Evolutionary conservation across 2,797 vertebrate species (phyloP).

Genomic region (Syngnathus rostellatus): DNA sequence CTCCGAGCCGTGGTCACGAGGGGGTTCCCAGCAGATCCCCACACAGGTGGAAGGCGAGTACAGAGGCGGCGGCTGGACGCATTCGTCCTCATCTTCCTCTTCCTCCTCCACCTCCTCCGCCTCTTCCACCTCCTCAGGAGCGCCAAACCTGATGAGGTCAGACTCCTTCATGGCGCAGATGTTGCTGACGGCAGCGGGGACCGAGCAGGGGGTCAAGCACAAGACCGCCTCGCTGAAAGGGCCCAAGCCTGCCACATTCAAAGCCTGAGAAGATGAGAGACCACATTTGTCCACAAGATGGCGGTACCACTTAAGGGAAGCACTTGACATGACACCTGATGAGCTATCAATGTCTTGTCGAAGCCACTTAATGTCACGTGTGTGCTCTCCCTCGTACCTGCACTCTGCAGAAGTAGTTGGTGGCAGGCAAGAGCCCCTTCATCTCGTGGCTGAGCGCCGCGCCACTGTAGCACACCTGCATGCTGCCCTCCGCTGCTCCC

Average conservation of each 20-base stretch:
- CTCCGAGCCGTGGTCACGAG: slow-evolving; percentile 87
- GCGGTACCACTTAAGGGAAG: slow-evolving; percentile 25
- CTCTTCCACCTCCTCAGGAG: slow-evolving; percentile 41
- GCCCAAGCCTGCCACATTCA: slow-evolving; percentile 83
- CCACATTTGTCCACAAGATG: slow-evolving; percentile 44
- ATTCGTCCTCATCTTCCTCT: slow-evolving; percentile 47
- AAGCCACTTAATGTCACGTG: background rate
- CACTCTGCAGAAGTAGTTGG: slow-evolving; percentile 86
- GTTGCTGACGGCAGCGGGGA: slow-evolving; percentile 82
- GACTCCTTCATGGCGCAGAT: slow-evolving; percentile 79
- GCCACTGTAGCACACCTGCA: slow-evolving; percentile 87
- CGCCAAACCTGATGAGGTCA: slow-evolving; percentile 69
- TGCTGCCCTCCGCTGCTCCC: slow-evolving; percentile 88
- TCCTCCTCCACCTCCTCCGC: slow-evolving; percentile 48
- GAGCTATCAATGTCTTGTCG: background rate
- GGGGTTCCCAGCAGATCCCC: slow-evolving; percentile 85
- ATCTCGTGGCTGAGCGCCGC: slow-evolving; percentile 79
- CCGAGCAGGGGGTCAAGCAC: slow-evolving; percentile 88
- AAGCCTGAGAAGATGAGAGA: slow-evolving; percentile 61
- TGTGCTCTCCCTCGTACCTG: slow-evolving; percentile 66
- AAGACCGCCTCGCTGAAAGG: slow-evolving; percentile 85
- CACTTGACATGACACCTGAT: background rate
- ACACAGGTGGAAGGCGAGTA: slow-evolving; percentile 90
- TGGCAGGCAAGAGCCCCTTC: slow-evolving; percentile 88
- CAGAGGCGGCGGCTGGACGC: slow-evolving; percentile 12